These are phyloP conservation scores for Apotomis capreana DNA, from an alignment of 2,888 invertebrate genomes.

Conservation along the genomic window DNA sequence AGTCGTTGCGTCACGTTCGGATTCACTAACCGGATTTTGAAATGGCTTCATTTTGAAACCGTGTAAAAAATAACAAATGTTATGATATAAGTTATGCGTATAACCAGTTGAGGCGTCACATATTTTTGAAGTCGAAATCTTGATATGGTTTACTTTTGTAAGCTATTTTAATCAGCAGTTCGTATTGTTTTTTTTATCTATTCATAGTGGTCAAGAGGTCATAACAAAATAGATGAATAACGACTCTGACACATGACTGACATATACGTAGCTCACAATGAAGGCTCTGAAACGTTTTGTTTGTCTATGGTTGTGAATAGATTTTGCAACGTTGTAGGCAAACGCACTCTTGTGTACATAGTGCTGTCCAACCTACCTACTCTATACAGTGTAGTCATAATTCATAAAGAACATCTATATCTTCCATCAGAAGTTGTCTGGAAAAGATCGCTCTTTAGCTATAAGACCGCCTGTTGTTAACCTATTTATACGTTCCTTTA, in stretches of 20 bases:
- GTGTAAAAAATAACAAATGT: not conserved
- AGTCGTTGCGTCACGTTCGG: slow-evolving; percentile 4
- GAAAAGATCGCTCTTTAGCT: too few relatives aligned
- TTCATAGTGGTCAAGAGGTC: not conserved
- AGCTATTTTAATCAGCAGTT: not conserved
- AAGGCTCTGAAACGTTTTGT: not conserved
- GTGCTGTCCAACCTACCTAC: too few relatives aligned
- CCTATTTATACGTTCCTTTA: too few relatives aligned
- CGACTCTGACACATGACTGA: not conserved
- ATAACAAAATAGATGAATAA: not conserved
- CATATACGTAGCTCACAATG: not conserved
- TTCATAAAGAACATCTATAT: too few relatives aligned
- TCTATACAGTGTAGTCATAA: too few relatives aligned
- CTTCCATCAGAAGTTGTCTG: too few relatives aligned
- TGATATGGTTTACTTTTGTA: not conserved
- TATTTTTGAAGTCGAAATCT: not conserved
- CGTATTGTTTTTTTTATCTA: too few relatives aligned
- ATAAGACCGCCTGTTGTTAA: too few relatives aligned
- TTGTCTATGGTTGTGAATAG: not conserved
- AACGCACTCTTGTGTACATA: too few relatives aligned
- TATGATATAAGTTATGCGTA: slow-evolving; percentile 7
- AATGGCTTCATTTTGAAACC: slow-evolving; percentile 11
- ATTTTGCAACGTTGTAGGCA: not conserved
- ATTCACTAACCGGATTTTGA: slow-evolving; percentile 21
- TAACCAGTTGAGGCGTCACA: not conserved